Percentiles rank a stretch among this genome's conserved stretches.
Conservation (phyloP, 2,888 invertebrate genomes). For the Alloplasta piceator region DNA sequence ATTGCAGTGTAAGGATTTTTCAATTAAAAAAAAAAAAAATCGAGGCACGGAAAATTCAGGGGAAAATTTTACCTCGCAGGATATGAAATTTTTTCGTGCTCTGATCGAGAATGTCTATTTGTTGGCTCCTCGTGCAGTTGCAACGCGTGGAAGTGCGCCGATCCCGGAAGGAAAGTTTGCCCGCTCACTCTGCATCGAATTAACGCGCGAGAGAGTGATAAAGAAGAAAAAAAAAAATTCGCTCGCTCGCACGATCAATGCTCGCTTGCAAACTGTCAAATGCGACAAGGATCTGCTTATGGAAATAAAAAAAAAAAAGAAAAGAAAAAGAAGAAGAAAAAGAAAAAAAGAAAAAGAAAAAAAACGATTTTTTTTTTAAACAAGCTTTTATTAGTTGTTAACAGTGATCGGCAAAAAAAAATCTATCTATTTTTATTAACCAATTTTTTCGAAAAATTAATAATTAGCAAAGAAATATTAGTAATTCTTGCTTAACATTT, state of each 20-base stretch:
- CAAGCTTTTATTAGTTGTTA: no score
- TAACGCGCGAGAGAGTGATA: constrained; percentile 66
- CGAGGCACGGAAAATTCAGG: not conserved
- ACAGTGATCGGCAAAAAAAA: no score
- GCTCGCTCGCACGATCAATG: constrained; percentile 56
- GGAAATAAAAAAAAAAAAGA: not conserved
- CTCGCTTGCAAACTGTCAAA: constrained; percentile 40
- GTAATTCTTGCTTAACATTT: no score
- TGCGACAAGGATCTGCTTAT: not conserved
- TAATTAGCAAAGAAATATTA: no score
- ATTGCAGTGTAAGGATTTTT: not conserved
- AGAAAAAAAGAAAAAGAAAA: no score
- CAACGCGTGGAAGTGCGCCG: constrained; percentile 59
- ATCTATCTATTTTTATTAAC: no score
- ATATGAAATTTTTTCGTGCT: not conserved
- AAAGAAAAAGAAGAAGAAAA: no score
- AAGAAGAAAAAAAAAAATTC: constrained; percentile 41
- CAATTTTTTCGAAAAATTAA: no score
- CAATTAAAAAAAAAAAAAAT: not conserved
- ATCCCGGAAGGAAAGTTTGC: constrained; percentile 81
- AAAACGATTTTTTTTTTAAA: no score
- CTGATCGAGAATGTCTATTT: constrained; percentile 21
- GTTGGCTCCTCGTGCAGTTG: constrained; percentile 18
- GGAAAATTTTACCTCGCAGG: not conserved
- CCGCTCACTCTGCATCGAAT: constrained; percentile 72